phyloP scores from a whole-genome alignment of 2,888 invertebrate genomes.

The Kryphioiulus occultus region DNA sequence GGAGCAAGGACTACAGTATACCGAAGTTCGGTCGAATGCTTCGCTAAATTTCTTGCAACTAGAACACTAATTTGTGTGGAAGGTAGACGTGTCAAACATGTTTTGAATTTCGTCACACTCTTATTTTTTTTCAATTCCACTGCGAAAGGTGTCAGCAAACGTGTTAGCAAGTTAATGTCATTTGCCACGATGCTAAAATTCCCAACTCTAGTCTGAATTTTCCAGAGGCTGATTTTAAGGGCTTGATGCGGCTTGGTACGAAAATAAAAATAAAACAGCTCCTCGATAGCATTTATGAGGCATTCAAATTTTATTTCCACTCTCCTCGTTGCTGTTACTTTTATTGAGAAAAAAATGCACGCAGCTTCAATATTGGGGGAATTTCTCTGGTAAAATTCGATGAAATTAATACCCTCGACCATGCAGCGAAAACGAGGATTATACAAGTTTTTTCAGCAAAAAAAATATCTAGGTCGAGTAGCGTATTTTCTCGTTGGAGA shows the following conservation, averaged over 20 bases:
- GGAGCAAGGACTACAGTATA: no score
- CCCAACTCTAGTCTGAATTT: neutral
- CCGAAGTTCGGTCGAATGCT: no score
- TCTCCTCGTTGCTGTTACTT: neutral
- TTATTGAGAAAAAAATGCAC: neutral
- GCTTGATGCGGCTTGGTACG: neutral
- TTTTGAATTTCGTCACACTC: neutral
- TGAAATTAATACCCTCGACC: neutral
- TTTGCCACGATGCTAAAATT: neutral
- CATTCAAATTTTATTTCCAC: neutral
- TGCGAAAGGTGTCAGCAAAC: neutral
- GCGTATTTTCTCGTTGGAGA: neutral
- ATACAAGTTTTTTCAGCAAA: neutral
- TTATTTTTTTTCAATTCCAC: neutral
- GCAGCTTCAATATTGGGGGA: neutral
- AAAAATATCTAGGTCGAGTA: neutral
- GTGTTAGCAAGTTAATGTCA: neutral
- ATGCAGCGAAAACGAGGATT: neutral
- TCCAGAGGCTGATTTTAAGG: neutral
- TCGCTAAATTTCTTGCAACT: no score
- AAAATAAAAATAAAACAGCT: slow-evolving; percentile 18
- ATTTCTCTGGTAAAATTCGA: neutral
- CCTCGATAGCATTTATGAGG: neutral
- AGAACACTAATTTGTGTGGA: no score
- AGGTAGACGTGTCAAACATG: no score